phyloP scores from a whole-genome alignment of 2,888 invertebrate genomes.

The Epistrophe grossulariae region DNA sequence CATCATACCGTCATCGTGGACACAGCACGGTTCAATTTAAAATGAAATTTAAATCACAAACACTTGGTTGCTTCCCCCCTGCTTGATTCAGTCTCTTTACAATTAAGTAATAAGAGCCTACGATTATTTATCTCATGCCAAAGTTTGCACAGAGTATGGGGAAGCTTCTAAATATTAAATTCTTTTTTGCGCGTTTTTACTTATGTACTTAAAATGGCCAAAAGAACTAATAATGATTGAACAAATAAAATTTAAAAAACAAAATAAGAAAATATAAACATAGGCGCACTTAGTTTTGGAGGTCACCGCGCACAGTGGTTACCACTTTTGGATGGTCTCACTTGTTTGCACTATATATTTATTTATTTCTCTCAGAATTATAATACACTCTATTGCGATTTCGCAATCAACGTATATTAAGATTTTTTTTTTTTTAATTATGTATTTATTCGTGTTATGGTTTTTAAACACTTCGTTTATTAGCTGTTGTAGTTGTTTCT shows the following conservation, averaged over 20 bases:
- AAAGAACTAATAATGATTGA: constrained; percentile 63
- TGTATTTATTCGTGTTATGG: constrained; percentile 33
- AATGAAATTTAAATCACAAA: constrained; percentile 54
- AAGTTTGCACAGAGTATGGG: constrained; percentile 40
- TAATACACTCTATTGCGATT: constrained; percentile 62
- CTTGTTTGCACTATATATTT: constrained; percentile 23
- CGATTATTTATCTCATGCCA: constrained; percentile 24
- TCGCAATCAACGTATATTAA: constrained; percentile 46
- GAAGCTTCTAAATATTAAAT: constrained; percentile 24
- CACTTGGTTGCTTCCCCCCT: constrained; percentile 38
- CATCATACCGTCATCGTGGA: constrained; percentile 66
- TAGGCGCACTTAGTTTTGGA: constrained; percentile 58
- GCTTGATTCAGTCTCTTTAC: not conserved
- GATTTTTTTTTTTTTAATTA: not conserved
- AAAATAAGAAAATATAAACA: constrained; percentile 44
- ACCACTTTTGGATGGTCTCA: constrained; percentile 49
- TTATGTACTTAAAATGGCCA: constrained; percentile 40
- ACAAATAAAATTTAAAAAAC: constrained; percentile 49
- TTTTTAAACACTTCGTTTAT: constrained; percentile 56
- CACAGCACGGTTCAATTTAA: constrained; percentile 54
- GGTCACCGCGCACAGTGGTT: constrained; percentile 62
- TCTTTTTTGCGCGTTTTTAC: constrained; percentile 40
- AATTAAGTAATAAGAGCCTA: constrained; percentile 16
- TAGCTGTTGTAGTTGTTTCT: constrained; percentile 42
- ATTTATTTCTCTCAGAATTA: constrained; percentile 36